Percentiles rank a stretch among this genome's conserved stretches.
These are phyloP conservation scores for Clarias fuscus DNA, from an alignment of 2,797 vertebrate species.

Conservation along the genomic window DNA sequence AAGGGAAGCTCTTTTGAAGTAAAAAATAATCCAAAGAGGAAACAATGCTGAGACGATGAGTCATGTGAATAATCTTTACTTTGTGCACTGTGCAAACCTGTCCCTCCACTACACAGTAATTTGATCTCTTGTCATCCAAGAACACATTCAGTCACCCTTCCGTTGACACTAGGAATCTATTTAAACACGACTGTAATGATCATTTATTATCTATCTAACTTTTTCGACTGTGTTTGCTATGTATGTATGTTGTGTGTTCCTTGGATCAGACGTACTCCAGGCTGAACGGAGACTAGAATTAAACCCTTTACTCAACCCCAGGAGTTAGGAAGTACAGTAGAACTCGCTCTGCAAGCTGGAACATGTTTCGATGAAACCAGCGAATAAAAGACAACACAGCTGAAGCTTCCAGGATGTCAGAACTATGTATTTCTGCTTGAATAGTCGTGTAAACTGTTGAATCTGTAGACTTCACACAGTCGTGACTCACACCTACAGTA, in stretches of 20 bases:
- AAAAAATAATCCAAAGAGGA: not conserved
- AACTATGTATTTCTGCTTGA: not conserved
- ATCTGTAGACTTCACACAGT: not conserved
- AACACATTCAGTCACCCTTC: not conserved
- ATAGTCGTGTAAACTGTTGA: slow-evolving; percentile 4
- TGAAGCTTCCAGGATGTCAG: not conserved
- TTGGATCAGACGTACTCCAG: not conserved
- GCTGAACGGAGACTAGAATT: slow-evolving; percentile 15
- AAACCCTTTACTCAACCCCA: slow-evolving; percentile 18
- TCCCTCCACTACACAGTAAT: not conserved
- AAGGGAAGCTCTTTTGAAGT: not conserved
- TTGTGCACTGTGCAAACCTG: slow-evolving; percentile 4
- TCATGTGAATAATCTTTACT: not conserved
- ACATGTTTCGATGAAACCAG: slow-evolving; percentile 55
- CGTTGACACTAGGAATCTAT: not conserved
- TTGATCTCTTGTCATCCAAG: not conserved
- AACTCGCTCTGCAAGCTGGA: slow-evolving; percentile 49
- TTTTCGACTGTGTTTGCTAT: not conserved
- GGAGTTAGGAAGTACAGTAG: slow-evolving; percentile 44
- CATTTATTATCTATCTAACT: not conserved
- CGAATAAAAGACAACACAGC: slow-evolving; percentile 16
- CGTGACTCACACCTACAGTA: not conserved
- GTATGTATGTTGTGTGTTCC: not conserved
- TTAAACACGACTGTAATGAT: not conserved
- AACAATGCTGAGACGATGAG: not conserved